Conservation (phyloP, 2,797 vertebrate species). For the Epinephelus coioides region DNA sequence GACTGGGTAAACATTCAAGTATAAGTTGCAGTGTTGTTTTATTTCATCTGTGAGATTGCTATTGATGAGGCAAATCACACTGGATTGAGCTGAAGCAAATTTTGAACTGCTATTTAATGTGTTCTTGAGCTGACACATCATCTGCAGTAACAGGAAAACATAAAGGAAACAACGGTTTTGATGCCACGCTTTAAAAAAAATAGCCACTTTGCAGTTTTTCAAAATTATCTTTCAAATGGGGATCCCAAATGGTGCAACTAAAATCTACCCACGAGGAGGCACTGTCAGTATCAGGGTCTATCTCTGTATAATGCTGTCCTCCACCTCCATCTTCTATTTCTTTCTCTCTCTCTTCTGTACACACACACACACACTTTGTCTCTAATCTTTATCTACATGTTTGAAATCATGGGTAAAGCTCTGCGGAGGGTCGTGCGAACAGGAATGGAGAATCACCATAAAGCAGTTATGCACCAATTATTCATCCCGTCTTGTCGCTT, state of each 20-base stretch:
- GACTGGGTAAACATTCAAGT: conserved; percentile 99
- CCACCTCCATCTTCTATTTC: conserved; percentile 16
- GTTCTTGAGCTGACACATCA: conserved; percentile 33
- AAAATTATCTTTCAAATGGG: conserved; percentile 26
- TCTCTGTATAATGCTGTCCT: conserved; percentile 19
- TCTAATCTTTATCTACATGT: conserved; percentile 24
- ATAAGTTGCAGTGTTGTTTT: conserved; percentile 73
- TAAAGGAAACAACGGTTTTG: not conserved
- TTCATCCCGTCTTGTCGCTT: conserved; percentile 80
- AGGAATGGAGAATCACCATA: conserved; percentile 24
- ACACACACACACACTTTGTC: not conserved
- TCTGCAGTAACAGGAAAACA: conserved; percentile 19
- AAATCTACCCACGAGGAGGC: not conserved
- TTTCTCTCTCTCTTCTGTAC: conserved; percentile 12
- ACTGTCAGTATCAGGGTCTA: conserved; percentile 7
- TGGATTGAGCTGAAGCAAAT: conserved; percentile 23
- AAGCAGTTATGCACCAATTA: conserved; percentile 46
- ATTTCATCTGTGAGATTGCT: conserved; percentile 30
- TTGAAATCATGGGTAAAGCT: conserved; percentile 32
- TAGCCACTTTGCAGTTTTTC: conserved; percentile 4
- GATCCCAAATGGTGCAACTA: conserved; percentile 21
- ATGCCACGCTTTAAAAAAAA: conserved; percentile 1
- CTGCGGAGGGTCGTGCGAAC: conserved; percentile 22
- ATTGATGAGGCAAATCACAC: conserved; percentile 19
- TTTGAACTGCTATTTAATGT: conserved; percentile 18